Conservation (phyloP, 2,888 invertebrate species). For the Lithophane leautieri region DNA sequence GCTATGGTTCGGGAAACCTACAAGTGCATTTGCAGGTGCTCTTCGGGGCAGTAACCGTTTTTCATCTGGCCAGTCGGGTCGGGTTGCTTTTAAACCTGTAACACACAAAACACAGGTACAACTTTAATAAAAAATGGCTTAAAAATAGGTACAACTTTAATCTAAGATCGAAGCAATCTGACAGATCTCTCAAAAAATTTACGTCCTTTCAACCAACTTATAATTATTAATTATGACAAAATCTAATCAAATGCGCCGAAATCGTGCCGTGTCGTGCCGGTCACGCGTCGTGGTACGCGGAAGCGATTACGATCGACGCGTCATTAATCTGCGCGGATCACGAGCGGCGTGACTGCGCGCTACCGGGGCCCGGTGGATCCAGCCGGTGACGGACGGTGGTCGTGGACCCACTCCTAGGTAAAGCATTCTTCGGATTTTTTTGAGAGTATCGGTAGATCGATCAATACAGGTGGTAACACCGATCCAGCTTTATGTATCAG, state of each 20-base stretch:
- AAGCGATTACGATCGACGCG: constrained; percentile 78
- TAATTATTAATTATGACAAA: constrained; percentile 39
- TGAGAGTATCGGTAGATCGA: not conserved
- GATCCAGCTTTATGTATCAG: not conserved
- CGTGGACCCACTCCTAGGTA: constrained; percentile 18
- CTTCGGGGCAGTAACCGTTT: not conserved
- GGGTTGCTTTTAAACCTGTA: not conserved
- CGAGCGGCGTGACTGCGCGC: constrained; percentile 73
- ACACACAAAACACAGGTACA: not conserved
- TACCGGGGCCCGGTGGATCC: constrained; percentile 41
- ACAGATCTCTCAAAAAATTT: not conserved
- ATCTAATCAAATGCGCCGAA: constrained; percentile 43
- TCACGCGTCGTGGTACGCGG: constrained; percentile 74
- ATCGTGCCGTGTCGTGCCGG: constrained; percentile 22
- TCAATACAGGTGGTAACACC: not conserved
- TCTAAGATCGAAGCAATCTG: not conserved
- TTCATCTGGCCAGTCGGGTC: not conserved
- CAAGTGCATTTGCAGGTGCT: not conserved
- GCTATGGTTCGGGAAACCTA: not conserved
- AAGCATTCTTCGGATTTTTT: not conserved
- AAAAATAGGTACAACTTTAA: not conserved
- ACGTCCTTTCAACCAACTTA: not conserved
- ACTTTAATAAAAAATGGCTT: no score
- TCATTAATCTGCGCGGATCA: constrained; percentile 78
- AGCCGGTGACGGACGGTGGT: constrained; percentile 24